Evolutionary conservation across 92 coral and sea anemone genomes (phyloP).

Genomic region (Galaxea fascicularis): DNA sequence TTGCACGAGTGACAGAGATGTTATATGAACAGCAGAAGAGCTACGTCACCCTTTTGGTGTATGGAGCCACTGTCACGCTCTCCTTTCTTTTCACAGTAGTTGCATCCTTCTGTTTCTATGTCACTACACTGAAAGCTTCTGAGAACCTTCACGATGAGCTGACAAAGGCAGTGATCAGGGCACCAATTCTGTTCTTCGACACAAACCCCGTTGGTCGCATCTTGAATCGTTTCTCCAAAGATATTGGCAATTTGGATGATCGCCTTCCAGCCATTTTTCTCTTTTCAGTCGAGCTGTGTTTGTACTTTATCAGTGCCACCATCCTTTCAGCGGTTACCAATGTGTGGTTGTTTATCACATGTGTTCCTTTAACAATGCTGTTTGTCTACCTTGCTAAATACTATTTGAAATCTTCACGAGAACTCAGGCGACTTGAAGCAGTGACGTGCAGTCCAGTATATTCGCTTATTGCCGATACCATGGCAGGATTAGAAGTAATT

Average conservation of each 20-base stretch:
- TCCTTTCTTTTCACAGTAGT: conserved; percentile 21
- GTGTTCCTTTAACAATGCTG: conserved; percentile 47
- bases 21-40: conserved; percentile 16
- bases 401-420: conserved; percentile 62
- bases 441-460: conserved; percentile 64
- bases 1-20: conserved; percentile 39
- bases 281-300: conserved; percentile 31
- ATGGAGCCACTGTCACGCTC: conserved; percentile 27
- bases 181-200: conserved; percentile 54
- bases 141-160: conserved; percentile 45
- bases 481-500: conserved; percentile 56
- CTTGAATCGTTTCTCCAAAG: conserved; percentile 48
- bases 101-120: background rate
- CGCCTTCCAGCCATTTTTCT: conserved; percentile 22
- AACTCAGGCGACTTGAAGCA: conserved; percentile 63
- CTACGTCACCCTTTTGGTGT: conserved; percentile 28
- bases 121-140: conserved; percentile 20
- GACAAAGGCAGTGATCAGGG: conserved; percentile 39
- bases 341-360: conserved; percentile 56
- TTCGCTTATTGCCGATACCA: conserved; percentile 59
- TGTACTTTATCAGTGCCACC: conserved; percentile 34
- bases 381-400: conserved; percentile 58
- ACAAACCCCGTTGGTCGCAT: conserved; percentile 48
- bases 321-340: conserved; percentile 51
- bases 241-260: conserved; percentile 37